Evolutionary conservation across 2,113 vertebrate species (phyloP), one percentile per base, ranked within the genome.

Genomic region (Prietella phreatophila): DNA sequence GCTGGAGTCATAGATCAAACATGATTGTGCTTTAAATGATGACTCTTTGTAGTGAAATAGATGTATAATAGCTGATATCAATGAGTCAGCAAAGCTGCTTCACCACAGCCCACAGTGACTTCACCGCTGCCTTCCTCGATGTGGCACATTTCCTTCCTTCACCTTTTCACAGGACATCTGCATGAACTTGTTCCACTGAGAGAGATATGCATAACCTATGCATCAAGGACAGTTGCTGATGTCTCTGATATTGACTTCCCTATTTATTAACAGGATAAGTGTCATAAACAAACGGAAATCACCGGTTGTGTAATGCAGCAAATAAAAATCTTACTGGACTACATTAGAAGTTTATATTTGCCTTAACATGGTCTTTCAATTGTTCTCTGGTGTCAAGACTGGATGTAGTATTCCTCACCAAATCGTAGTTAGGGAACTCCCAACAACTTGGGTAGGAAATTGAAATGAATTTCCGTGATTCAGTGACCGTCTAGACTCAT

Each of bases 131-230:
- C 69, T 82, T 84, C 55, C 61, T 60, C 30, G 30, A 47, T 86
- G 87, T 79, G 56, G 36, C 42, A 81, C 58, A 81, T 83, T 84
- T 86, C 80, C 86, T 90, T 83, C 78, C 80, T 78, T 33, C 71
- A 71, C 27, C 56, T 79, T 81, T 61, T 88, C 86, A 86, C 58
- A 85, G 80, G 47, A 75, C 53, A 85, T 63, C 69, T 82, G 75
- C 27, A 83, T 79, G 71, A 90, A 50, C n/a, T 39, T 30, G 17
- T n/a, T n/a, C n/a, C n/a, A n/a, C n/a, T n/a, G 76, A 55, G 22
- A 71, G 25, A 25, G 75, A 79, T 9, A 47, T 17, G 14, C 67
- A 36, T 71, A 75, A 76, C 9, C 42, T 27, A 20, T 86, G n/a
- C 14, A 47, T 60, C 9, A 85, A 78, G 36, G 84, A n/a, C 14